Evolutionary conservation across 2,113 vertebrate genomes (phyloP).

Genomic region (Ranitomeya imitator): DNA sequence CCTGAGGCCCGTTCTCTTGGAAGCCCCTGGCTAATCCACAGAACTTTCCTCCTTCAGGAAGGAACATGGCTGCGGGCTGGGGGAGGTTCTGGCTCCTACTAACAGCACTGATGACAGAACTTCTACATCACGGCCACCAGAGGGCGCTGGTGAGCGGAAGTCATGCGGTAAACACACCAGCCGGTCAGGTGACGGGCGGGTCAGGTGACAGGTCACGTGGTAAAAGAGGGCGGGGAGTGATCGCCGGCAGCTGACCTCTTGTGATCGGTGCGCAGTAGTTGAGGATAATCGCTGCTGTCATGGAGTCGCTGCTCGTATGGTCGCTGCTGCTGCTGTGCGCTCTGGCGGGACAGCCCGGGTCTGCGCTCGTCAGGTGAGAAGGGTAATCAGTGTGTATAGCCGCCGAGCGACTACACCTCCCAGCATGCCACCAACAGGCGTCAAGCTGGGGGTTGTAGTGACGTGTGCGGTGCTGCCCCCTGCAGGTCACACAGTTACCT

Average conservation of each 20-base stretch:
- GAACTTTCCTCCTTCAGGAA: no score
- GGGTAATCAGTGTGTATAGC: not conserved
- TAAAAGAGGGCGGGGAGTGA: not conserved
- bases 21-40: no score
- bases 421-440: not conserved
- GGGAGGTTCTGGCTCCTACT: no score
- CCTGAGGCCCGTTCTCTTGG: no score
- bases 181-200: not conserved
- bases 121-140: not conserved
- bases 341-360: not conserved
- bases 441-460: no score
- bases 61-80: no score
- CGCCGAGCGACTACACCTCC: not conserved
- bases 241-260: not conserved
- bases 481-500: no score
- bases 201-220: constrained; percentile 40
- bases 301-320: not conserved
- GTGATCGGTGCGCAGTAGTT: not conserved
- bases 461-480: no score
- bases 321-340: not conserved
- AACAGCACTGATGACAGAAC: no score
- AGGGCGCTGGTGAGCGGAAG: not conserved
- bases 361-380: constrained; percentile 18
- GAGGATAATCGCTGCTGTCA: not conserved
- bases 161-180: not conserved